phyloP scores from a whole-genome alignment of 2,888 invertebrate species.

The Eupithecia tripunctaria region DNA sequence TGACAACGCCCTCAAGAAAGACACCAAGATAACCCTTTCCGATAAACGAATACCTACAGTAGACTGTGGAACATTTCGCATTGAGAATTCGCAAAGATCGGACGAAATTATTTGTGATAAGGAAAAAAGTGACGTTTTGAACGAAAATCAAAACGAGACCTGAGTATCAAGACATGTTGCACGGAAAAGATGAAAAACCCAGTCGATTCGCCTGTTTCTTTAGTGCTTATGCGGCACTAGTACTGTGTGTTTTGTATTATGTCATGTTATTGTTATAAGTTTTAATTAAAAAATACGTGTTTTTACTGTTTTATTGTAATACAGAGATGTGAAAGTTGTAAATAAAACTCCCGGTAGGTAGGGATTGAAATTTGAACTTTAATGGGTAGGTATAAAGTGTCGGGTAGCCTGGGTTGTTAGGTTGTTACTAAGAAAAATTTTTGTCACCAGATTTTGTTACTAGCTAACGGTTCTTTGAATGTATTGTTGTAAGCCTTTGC shows the following conservation, averaged over 20 bases:
- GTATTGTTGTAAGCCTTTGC: too few relatives aligned
- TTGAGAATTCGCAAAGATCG: slow-evolving; percentile 13
- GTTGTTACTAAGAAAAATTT: neutral
- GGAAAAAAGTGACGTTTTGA: neutral
- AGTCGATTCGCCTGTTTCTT: slow-evolving; percentile 21
- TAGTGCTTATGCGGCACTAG: slow-evolving; percentile 54
- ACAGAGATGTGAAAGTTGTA: neutral
- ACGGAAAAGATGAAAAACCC: slow-evolving; percentile 34
- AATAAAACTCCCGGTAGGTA: neutral
- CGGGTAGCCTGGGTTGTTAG: too few relatives aligned
- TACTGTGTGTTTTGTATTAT: slow-evolving; percentile 50
- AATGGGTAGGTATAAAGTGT: neutral
- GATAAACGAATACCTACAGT: slow-evolving; percentile 27
- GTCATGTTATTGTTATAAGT: slow-evolving; percentile 35
- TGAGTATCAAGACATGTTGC: slow-evolving; percentile 61
- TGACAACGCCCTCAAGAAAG: slow-evolving; percentile 23
- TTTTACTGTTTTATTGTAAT: slow-evolving; percentile 52
- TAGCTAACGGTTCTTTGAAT: neutral
- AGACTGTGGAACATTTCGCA: slow-evolving; percentile 28
- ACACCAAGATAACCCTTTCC: slow-evolving; percentile 38
- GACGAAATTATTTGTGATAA: slow-evolving; percentile 12
- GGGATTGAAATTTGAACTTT: neutral
- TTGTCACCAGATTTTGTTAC: neutral
- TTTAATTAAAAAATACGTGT: slow-evolving; percentile 39
- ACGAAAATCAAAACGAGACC: slow-evolving; percentile 17